Evolutionary conservation across 2,888 invertebrate genomes (phyloP).

Genomic region (Heteromyza rotundicornis): DNA sequence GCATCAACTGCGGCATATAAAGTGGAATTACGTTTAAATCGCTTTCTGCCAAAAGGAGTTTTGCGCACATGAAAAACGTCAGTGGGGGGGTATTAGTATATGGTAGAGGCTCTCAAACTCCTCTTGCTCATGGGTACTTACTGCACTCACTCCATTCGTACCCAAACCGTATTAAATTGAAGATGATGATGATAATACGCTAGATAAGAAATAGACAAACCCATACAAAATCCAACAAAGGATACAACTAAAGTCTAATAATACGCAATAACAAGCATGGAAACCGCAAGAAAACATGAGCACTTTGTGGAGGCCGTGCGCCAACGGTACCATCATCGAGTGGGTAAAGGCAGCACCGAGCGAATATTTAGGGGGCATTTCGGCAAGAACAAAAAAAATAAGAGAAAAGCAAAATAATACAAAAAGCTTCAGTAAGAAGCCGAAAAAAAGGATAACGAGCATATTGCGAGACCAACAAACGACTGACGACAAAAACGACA

Average conservation of each 20-base stretch:
- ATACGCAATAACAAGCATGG: background rate
- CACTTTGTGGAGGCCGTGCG: too few species aligned
- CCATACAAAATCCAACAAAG: background rate
- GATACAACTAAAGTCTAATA: background rate
- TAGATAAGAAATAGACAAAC: constrained; percentile 27
- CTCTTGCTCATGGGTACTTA: too few species aligned
- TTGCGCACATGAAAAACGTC: too few species aligned
- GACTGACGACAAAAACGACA: background rate
- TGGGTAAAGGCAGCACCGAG: too few species aligned
- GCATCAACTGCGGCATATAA: constrained; percentile 58
- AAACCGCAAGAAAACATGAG: background rate
- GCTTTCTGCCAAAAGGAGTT: too few species aligned
- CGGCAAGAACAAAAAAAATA: background rate
- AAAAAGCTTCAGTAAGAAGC: too few species aligned
- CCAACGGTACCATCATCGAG: too few species aligned
- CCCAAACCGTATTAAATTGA: constrained; percentile 46
- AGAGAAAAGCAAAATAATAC: background rate
- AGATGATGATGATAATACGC: constrained; percentile 52
- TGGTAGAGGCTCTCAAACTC: too few species aligned
- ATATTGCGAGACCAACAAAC: constrained; percentile 30
- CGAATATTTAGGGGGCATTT: too few species aligned
- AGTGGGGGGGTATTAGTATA: too few species aligned
- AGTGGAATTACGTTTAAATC: constrained; percentile 46
- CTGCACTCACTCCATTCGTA: too few species aligned
- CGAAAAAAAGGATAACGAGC: constrained; percentile 50